phyloP scores from a whole-genome alignment of 1,140 invertebrate species.

The Megathymus violae region DNA sequence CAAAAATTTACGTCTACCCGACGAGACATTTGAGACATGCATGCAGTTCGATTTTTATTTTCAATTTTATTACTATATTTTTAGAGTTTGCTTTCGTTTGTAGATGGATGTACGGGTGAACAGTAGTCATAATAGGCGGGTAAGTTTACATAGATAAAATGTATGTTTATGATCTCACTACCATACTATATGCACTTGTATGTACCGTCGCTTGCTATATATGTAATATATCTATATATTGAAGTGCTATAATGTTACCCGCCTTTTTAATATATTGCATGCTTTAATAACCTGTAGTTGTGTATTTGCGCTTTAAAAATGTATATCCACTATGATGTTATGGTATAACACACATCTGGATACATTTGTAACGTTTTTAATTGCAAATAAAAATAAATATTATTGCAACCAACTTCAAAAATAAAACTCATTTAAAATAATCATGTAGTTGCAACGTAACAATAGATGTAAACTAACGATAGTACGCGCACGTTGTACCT shows the following conservation, averaged over 20 bases:
- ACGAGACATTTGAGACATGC: conserved; percentile 26
- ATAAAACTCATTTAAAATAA: no score
- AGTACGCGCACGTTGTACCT: no score
- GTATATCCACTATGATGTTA: no score
- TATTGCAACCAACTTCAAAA: no score
- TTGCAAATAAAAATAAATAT: no score
- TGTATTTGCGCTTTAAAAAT: conserved; percentile 5
- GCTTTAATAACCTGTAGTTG: conserved; percentile 17
- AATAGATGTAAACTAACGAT: no score
- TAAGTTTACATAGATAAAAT: conserved; percentile 72
- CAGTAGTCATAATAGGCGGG: conserved; percentile 84
- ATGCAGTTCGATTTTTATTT: conserved; percentile 45
- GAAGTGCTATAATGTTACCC: conserved; percentile 42
- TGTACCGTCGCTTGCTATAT: conserved; percentile 37
- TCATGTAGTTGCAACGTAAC: no score
- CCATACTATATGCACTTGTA: conserved; percentile 39
- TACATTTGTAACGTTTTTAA: no score
- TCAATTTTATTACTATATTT: conserved; percentile 60
- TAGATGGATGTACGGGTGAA: conserved; percentile 84
- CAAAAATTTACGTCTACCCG: conserved; percentile 3
- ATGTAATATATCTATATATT: conserved; percentile 26
- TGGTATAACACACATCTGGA: no score
- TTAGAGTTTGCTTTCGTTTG: conserved; percentile 83
- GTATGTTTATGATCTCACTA: conserved; percentile 55
- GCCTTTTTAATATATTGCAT: conserved; percentile 41